Evolutionary conservation across 2,797 vertebrate genomes (phyloP), one percentile per base, ranked within the genome.

Genomic region (Sebastes matsubarae): DNA sequence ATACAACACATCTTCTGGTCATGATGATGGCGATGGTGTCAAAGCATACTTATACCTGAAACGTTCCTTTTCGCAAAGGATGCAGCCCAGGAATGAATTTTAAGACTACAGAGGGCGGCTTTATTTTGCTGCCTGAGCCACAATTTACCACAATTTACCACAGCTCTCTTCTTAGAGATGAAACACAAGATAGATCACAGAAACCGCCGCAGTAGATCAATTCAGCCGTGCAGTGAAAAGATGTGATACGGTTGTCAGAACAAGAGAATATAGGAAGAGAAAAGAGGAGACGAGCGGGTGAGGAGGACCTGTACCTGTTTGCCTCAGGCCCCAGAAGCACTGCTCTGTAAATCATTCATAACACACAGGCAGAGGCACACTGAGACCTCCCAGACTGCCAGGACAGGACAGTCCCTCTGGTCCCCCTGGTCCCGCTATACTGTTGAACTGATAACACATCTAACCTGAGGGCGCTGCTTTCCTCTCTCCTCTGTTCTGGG

Each of bases 361-460:
- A 61, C 20, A 16, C 59, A 68, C 25, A 57, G 29, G 32, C 54
- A 29, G 42, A 55, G 18, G 30, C 60, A 29, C 18, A 34, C 6
- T 16, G 8, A 75, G 32, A 71, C 66, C 50, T 78, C 68, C 71
- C 68, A 79, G 63, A 69, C 30, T 57, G 46, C 60, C 34, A 14
- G 29, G 24, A 70, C 60, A 68, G 38, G 38, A 42, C 38, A 14
- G 14, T 46, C 42, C 42, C 42, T 5, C 8, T 52, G 27, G 14
- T 46, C 38, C 38, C 42, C 6, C 8, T 54, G 32, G 29, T n/a
- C 46, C 16, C 13, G 76, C 74, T 72, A 2, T 74, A 67, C 38
- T 77, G 58, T 46, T 10, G 30, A 36, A 70, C 55, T 82, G 88
- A 86, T 85, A 84, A 71, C 67, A 77, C 72, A 75, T 66, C 69